These are phyloP conservation scores for Dicerorhinus sumatrensis DNA, from an alignment of 2,113 vertebrate genomes.

Conservation along the genomic window DNA sequence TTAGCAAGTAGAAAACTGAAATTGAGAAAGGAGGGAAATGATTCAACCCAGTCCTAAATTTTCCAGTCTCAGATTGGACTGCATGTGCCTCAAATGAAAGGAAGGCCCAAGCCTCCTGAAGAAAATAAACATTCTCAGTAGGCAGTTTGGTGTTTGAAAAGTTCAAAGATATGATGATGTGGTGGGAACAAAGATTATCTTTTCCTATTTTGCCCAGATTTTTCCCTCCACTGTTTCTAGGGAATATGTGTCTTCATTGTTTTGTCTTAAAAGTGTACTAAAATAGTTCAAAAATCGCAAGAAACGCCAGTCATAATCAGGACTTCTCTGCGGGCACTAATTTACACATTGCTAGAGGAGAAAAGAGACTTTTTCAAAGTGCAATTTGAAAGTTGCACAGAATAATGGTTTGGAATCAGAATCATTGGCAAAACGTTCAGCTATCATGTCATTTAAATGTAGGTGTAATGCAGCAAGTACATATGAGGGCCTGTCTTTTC, in stretches of 20 bases:
- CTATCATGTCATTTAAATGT: not conserved
- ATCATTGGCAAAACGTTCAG: not conserved
- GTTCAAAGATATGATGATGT: constrained; percentile 46
- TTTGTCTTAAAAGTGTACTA: constrained; percentile 56
- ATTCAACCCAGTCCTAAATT: not conserved
- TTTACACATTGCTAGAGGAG: not conserved
- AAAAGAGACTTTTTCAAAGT: not conserved
- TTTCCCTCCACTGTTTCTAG: not conserved
- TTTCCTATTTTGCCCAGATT: constrained; percentile 28
- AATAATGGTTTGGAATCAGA: not conserved
- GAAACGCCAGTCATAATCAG: not conserved
- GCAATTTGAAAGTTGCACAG: not conserved
- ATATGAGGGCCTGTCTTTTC: not conserved
- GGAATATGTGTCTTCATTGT: constrained; percentile 22
- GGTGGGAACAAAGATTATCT: constrained; percentile 38
- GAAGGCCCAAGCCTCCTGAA: not conserved
- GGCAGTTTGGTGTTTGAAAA: not conserved
- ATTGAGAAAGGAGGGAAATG: not conserved
- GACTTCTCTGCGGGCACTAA: not conserved
- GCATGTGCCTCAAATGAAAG: not conserved
- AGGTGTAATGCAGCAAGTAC: not conserved
- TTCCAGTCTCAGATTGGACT: not conserved
- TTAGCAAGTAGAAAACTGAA: not conserved
- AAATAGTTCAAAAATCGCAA: constrained; percentile 39
- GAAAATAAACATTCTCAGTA: constrained; percentile 56